Percentiles rank a stretch among this genome's conserved stretches.
Evolutionary conservation across 1,140 invertebrate genomes (phyloP).

Genomic region (Triops cancriformis): DNA sequence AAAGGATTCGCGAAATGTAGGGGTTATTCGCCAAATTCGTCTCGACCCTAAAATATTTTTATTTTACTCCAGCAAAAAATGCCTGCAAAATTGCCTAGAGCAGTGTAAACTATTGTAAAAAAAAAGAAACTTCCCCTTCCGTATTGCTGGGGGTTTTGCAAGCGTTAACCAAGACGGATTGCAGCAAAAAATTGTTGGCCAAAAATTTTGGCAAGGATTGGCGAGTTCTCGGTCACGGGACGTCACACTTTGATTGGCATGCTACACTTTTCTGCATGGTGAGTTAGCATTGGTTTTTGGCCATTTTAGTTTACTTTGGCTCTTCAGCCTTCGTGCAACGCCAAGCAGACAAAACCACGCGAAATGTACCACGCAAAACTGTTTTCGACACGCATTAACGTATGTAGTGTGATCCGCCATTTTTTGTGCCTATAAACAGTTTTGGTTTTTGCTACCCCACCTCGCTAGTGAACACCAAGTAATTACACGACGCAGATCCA

Average conservation of each 20-base stretch:
- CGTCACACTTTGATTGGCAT: neutral
- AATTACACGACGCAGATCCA: too few species aligned
- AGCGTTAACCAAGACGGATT: neutral
- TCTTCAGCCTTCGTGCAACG: neutral
- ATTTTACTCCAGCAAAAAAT: neutral
- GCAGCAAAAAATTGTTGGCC: neutral
- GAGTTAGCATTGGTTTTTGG: neutral
- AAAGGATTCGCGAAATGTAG: neutral
- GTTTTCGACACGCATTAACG: neutral
- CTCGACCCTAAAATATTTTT: neutral
- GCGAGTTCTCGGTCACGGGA: neutral
- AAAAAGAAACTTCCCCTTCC: neutral
- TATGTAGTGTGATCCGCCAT: neutral
- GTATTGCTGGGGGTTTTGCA: neutral
- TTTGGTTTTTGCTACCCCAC: neutral
- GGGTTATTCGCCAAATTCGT: neutral
- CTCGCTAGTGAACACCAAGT: too few species aligned
- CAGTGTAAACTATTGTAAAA: too few species aligned
- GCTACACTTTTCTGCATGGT: neutral
- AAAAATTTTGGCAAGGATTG: neutral
- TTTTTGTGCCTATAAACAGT: slow-evolving; percentile 10
- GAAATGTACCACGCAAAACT: neutral
- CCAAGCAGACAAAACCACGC: neutral
- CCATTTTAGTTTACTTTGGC: neutral
- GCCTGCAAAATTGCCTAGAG: neutral